Conservation (phyloP, 2,888 invertebrate species). For the Azorinus chamasolen region DNA sequence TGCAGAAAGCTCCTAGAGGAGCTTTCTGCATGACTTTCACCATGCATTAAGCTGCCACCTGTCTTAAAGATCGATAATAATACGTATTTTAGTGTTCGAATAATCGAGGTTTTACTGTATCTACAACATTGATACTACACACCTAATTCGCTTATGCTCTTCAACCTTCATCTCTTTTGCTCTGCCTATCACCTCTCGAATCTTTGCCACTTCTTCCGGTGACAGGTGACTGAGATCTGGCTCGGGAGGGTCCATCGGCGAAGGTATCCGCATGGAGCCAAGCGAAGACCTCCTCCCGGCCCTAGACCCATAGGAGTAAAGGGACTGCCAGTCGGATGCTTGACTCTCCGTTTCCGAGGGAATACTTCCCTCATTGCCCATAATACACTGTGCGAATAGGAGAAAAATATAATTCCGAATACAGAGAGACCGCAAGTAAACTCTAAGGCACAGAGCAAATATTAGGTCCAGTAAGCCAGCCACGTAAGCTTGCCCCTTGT, state of each 20-base stretch:
- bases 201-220: conserved; percentile 89
- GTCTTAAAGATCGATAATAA: no score
- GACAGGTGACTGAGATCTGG: conserved; percentile 89
- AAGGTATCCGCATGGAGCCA: conserved; percentile 78
- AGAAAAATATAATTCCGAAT: conserved; percentile 15
- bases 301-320: conserved; percentile 77
- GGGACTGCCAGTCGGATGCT: conserved; percentile 78
- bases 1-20: no score
- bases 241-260: conserved; percentile 86
- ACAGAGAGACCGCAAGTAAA: conserved; percentile 31
- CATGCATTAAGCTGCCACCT: no score
- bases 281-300: conserved; percentile 78
- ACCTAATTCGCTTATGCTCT: conserved; percentile 83
- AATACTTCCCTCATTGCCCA: conserved; percentile 76
- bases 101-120: no score
- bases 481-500: conserved; percentile 12
- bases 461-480: conserved; percentile 9
- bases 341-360: conserved; percentile 70
- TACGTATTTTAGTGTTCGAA: no score
- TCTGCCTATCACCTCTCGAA: conserved; percentile 89
- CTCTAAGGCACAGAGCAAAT: conserved; percentile 47
- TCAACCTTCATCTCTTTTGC: conserved; percentile 87
- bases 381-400: conserved; percentile 32
- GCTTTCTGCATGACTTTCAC: no score
- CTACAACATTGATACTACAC: conserved; percentile 35